Conservation (phyloP, 2,888 invertebrate species). For the Drosophila gaucha region DNA sequence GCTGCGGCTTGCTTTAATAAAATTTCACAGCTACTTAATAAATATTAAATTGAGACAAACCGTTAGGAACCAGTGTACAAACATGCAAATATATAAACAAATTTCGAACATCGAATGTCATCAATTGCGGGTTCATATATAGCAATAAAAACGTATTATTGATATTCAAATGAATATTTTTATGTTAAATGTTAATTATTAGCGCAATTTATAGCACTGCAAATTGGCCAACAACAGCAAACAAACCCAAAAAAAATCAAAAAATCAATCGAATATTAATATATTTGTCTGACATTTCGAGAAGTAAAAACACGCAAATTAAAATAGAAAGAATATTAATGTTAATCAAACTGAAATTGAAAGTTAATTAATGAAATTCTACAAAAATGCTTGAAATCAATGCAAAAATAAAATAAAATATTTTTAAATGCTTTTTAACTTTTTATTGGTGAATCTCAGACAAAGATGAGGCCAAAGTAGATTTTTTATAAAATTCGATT, state of each 20-base stretch:
- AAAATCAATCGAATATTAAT: not conserved
- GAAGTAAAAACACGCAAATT: not conserved
- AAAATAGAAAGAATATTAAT: constrained; percentile 9
- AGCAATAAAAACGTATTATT: constrained; percentile 25
- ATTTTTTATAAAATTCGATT: not conserved
- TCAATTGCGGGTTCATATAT: not conserved
- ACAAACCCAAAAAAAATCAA: not conserved
- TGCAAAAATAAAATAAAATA: not conserved
- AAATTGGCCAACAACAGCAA: constrained; percentile 24
- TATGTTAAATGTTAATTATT: constrained; percentile 17
- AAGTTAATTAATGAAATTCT: not conserved
- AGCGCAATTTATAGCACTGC: constrained; percentile 19
- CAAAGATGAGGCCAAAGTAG: not conserved
- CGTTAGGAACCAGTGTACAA: constrained; percentile 52
- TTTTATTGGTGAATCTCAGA: not conserved
- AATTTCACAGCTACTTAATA: constrained; percentile 63
- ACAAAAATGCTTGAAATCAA: not conserved
- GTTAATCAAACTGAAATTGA: not conserved
- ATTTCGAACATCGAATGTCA: not conserved
- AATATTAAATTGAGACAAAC: constrained; percentile 48
- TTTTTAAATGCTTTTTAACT: not conserved
- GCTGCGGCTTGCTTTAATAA: constrained; percentile 25
- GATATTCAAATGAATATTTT: constrained; percentile 13
- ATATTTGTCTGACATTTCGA: not conserved
- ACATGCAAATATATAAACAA: constrained; percentile 25